These are phyloP conservation scores for Elephantulus edwardii DNA, from an alignment of 2,113 vertebrate species.

Conservation along the genomic window DNA sequence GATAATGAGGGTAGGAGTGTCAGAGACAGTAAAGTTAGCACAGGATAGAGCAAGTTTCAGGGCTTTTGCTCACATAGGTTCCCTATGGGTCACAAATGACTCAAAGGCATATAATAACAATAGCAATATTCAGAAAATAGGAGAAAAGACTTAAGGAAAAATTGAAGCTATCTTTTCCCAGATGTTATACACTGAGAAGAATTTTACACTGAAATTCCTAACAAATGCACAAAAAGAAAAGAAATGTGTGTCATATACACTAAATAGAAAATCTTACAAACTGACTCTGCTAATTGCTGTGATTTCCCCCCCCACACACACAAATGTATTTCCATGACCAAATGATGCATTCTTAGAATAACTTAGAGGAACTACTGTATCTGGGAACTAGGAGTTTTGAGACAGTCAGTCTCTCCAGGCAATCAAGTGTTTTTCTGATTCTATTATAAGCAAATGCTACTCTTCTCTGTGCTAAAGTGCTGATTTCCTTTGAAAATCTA, in stretches of 20 bases:
- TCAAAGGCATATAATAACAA: too few relatives aligned
- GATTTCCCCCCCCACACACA: too few relatives aligned
- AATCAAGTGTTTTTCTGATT: not conserved
- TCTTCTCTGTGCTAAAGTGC: not conserved
- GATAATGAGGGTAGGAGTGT: too few relatives aligned
- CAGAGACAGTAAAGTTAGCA: too few relatives aligned
- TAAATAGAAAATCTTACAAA: not conserved
- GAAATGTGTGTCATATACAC: not conserved
- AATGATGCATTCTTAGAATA: not conserved
- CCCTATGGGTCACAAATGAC: too few relatives aligned
- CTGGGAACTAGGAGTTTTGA: not conserved
- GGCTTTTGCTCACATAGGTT: too few relatives aligned
- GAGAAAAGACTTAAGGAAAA: not conserved
- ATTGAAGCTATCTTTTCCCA: not conserved
- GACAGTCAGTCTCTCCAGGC: not conserved
- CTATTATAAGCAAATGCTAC: not conserved
- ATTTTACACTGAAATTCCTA: not conserved
- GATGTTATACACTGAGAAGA: not conserved
- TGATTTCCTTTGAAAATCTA: not conserved
- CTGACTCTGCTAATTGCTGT: not conserved
- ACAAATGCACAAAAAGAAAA: not conserved
- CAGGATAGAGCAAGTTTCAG: too few relatives aligned
- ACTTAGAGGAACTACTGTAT: not conserved
- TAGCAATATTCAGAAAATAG: not conserved
- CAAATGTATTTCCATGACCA: not conserved